Base-by-base conservation (phyloP, 2,888 invertebrate species). In the Chaitophorus viminalis region DNA sequence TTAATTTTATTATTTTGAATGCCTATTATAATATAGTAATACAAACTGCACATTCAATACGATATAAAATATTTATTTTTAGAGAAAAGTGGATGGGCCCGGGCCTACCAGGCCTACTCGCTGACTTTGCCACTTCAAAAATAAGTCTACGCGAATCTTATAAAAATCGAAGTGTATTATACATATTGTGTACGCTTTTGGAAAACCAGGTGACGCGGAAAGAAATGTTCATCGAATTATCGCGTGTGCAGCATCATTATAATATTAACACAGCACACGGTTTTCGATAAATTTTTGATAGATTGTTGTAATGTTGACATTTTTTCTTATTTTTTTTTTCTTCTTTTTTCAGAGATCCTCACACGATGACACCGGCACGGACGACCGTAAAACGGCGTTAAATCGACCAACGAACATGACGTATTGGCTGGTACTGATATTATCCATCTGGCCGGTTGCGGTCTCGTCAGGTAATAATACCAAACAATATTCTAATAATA, bases 401-500 rank as follows among this genome's bases (percentile, higher is more conserved):
- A 87, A 31, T 18, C 21, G 36, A 74, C 14, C 29, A 54, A 39
- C 29, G 17, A 79, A 60, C 70, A 86, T 86, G 68, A n/a, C 17
- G 86, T 87, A 79, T 31, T 78, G 78, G 78, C 21, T 87, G 29
- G 21, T 87, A 31, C 54, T 79, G 25, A 74, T 79, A 60, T 29
- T 87, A 14, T 60, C 60, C 60, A 36, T 87, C 36, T 79, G 79
- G 60, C 86, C 86, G 39, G 74, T 74, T 21, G 72, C 33, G 6
- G 72, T 79, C 17, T 79, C 39, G 1, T 87, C 86, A 87, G 86
- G 86, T 31, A 3, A 52, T n/a, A 17, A 65, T 60, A 60, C 25
- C 25, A 65, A 5, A 8, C n/a, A 9, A 0, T 21, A 60, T 21
- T 60, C 0, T 75, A 36, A 17, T 18, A n/a, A n/a, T 39, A 36